Evolutionary conservation across 2,888 invertebrate genomes (phyloP).

Genomic region (Raillietiella orientalis): DNA sequence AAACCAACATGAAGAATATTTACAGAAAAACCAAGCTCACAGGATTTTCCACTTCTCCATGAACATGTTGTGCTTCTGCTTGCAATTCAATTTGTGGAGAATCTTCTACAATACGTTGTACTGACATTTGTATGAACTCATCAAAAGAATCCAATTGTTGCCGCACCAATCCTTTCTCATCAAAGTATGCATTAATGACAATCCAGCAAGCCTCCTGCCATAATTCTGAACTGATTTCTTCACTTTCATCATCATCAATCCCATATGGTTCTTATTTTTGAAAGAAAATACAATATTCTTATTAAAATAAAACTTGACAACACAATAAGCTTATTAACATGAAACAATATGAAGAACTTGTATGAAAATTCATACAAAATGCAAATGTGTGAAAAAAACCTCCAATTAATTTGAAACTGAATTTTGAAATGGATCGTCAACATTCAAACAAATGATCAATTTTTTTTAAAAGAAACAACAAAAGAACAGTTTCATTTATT

Average conservation of each 20-base stretch:
- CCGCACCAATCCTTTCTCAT: conserved; percentile 94
- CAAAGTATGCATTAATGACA: conserved; percentile 97
- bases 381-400: too few relatives aligned
- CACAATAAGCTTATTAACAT: too few relatives aligned
- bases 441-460: too few relatives aligned
- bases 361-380: too few relatives aligned
- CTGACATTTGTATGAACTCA: conserved; percentile 99
- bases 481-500: too few relatives aligned
- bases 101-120: conserved; percentile 96
- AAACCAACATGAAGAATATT: conserved; percentile 2
- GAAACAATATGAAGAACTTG: too few relatives aligned
- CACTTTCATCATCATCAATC: conserved; percentile 61
- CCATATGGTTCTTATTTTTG: conserved; percentile 7
- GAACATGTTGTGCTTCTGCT: conserved; percentile 86
- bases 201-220: conserved; percentile 99
- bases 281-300: conserved; percentile 1
- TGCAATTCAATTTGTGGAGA: conserved; percentile 86
- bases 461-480: too few relatives aligned
- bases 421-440: too few relatives aligned
- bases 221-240: conserved; percentile 84
- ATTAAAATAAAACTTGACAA: too few relatives aligned
- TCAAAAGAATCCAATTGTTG: conserved; percentile 98
- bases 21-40: conserved; percentile 14
- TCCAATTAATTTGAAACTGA: too few relatives aligned
- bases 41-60: conserved; percentile 67